Evolutionary conservation across 1,140 invertebrate genomes (phyloP).

Genomic region (Drosophila grimshawi): DNA sequence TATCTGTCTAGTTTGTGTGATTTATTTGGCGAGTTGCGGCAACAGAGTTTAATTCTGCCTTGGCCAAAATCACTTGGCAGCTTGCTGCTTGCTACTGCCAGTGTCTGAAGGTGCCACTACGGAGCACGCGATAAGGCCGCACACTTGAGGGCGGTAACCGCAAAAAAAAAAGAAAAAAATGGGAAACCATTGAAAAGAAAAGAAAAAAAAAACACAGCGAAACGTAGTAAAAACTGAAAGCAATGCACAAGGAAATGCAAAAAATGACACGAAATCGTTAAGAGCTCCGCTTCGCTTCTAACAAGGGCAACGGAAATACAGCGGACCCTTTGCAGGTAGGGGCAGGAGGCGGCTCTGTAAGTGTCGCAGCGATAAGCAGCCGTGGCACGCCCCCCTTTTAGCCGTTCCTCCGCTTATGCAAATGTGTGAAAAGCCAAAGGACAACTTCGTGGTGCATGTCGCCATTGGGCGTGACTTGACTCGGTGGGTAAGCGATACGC

Average conservation of each 20-base stretch:
- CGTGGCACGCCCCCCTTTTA: conserved; percentile 39
- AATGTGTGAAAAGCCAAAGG: conserved; percentile 71
- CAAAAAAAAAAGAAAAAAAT: conserved; percentile 13
- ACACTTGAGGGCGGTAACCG: conserved; percentile 65
- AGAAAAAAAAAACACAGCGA: conserved; percentile 4
- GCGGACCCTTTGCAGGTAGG: conserved; percentile 26
- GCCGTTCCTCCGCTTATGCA: conserved; percentile 50
- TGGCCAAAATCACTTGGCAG: conserved; percentile 52
- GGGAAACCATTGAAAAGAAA: neutral
- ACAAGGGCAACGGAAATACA: conserved; percentile 79
- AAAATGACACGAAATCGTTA: conserved; percentile 82
- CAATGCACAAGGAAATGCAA: conserved; percentile 75
- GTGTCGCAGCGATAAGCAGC: conserved; percentile 75
- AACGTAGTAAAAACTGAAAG: conserved; percentile 60
- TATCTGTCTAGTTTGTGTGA: conserved; percentile 25
- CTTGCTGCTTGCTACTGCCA: conserved; percentile 15
- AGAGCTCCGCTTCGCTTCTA: conserved; percentile 59
- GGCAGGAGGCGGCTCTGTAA: conserved; percentile 57
- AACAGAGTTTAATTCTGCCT: conserved; percentile 42
- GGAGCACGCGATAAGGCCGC: conserved; percentile 72
- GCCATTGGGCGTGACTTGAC: conserved; percentile 19
- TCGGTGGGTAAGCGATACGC: conserved; percentile 44
- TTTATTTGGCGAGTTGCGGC: conserved; percentile 50
- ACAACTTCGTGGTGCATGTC: conserved; percentile 41
- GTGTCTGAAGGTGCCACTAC: conserved; percentile 64